Evolutionary conservation across 2,113 vertebrate genomes (phyloP).

Genomic region (Chiloscyllium plagiosum): DNA sequence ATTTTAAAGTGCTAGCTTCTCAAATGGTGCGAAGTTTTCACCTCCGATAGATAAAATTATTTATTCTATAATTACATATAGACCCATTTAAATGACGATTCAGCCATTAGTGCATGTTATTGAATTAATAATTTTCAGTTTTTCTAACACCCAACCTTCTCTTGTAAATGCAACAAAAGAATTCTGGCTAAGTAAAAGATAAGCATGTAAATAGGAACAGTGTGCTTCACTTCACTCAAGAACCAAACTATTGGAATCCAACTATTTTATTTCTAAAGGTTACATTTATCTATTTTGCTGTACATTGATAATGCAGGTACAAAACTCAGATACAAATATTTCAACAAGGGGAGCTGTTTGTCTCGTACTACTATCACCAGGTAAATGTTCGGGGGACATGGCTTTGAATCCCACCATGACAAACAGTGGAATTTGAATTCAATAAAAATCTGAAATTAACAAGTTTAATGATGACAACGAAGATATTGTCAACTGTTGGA

Average conservation of each 20-base stretch:
- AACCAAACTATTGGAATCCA: neutral
- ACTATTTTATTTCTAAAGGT: neutral
- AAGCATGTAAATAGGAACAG: neutral
- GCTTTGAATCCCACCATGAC: too few relatives aligned
- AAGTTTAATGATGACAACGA: too few relatives aligned
- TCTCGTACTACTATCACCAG: too few relatives aligned
- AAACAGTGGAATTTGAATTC: too few relatives aligned
- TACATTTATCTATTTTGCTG: neutral
- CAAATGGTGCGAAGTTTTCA: neutral
- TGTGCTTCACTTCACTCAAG: neutral
- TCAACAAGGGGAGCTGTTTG: too few relatives aligned
- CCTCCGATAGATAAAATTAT: neutral
- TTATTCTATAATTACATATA: neutral
- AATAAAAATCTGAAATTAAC: too few relatives aligned
- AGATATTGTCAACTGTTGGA: too few relatives aligned
- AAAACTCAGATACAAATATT: neutral
- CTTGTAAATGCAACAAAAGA: neutral
- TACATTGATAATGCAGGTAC: neutral
- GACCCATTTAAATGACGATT: neutral
- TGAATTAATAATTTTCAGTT: neutral
- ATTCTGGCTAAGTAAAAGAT: neutral
- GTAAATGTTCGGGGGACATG: too few relatives aligned
- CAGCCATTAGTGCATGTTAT: neutral
- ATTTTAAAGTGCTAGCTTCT: too few relatives aligned
- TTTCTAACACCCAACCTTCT: neutral